A percentile compares a stretch with the other conserved stretches of the same genome.
These are phyloP conservation scores for Lycophotia porphyrea DNA, from an alignment of 2,888 invertebrate species.

Conservation along the genomic window DNA sequence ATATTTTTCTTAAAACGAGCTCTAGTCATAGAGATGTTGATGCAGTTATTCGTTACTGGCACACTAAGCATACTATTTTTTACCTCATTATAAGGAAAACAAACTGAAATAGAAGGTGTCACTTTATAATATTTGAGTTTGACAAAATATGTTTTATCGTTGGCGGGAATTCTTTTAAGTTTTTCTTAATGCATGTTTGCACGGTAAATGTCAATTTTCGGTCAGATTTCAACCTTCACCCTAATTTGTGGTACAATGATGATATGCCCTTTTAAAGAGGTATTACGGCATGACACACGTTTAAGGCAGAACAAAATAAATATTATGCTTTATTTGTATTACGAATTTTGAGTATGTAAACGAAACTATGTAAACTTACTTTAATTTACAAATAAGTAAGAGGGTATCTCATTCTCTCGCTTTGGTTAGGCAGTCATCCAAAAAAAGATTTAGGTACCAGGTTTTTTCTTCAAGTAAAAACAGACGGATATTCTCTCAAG, in stretches of 20 bases:
- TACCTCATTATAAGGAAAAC: conserved; percentile 22
- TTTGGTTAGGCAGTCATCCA: not conserved
- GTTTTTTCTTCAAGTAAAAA: not conserved
- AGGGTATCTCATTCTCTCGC: not conserved
- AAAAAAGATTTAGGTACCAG: not conserved
- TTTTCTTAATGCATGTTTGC: conserved; percentile 34
- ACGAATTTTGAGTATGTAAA: not conserved
- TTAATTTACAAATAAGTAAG: conserved; percentile 6
- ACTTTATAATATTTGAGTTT: conserved; percentile 38
- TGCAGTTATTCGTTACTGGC: conserved; percentile 23
- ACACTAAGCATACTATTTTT: not conserved
- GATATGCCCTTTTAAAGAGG: conserved; percentile 40
- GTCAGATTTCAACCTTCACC: conserved; percentile 58
- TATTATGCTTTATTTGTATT: conserved; percentile 31
- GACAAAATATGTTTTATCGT: conserved; percentile 22
- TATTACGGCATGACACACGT: conserved; percentile 29
- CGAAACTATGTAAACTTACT: conserved; percentile 10
- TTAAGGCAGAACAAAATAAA: conserved; percentile 33
- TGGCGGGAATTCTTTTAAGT: conserved; percentile 17
- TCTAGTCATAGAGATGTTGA: not conserved
- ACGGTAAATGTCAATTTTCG: conserved; percentile 47
- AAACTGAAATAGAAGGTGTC: conserved; percentile 42
- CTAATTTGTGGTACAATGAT: conserved; percentile 45
- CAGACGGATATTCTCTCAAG: not conserved
- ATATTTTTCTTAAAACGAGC: not conserved